Evolutionary conservation across 2,797 vertebrate genomes (phyloP), one percentile per base, ranked within the genome.

Genomic region (Siniperca obscura): DNA sequence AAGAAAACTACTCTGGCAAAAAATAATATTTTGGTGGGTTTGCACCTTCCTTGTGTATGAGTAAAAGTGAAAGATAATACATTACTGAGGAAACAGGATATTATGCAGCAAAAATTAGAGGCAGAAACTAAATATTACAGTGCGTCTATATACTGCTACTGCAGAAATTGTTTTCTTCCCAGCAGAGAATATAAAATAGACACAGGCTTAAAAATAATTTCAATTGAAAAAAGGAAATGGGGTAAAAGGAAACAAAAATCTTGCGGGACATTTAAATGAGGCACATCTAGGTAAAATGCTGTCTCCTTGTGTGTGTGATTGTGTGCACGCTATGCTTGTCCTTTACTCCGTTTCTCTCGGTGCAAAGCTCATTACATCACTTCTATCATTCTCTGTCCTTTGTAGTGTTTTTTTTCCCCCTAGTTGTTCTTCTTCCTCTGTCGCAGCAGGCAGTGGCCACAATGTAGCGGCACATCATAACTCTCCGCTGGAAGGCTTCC

Each of bases 401-500:
- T 86, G 74, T 59, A 12, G 30, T 67, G 59, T 69, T 46, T n/a
- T 52, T 44, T 44, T 44, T 27, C 38, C 7, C 42, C n/a, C 4
- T 40, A 46, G 67, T 72, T 71, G 55, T 66, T 78, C 59, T 76
- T 69, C 67, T 85, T 67, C 55, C 66, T 73, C 67, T 65, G 70
- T 87, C 60, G 8, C 85, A 86, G 86, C 85, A 78, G 70, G 83
- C 69, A 65, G 59, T 22, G 56, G 62, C 69, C 74, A 86, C 75
- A 71, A 44, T 62, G 69, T 71, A 84, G 87, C 34, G n/a, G 60
- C 81, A 80, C 83, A 84, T 87, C 85, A 82, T 83, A 88, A 85
- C 67, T 87, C 85, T 86, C 74, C 85, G 84, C 83, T 89, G 88
- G 83, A 88, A 67, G 27, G 65, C 53, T 78, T 91, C 86, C 89